phyloP scores from a whole-genome alignment of 2,888 invertebrate species.

The Diplolepis rosae region DNA sequence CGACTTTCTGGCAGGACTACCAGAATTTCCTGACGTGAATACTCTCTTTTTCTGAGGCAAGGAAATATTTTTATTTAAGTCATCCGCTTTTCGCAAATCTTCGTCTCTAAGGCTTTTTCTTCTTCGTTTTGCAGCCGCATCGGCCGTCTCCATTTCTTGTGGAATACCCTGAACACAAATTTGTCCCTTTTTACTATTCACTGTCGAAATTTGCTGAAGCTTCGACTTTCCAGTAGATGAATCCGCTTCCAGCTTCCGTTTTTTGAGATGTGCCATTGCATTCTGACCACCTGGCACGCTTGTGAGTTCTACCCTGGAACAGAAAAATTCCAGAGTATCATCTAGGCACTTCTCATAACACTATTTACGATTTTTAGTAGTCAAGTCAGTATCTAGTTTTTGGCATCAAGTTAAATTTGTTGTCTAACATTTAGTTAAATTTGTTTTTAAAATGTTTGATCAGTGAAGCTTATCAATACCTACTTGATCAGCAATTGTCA shows the following conservation, averaged over 20 bases:
- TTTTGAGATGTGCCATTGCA: conserved; percentile 81
- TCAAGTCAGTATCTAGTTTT: not conserved
- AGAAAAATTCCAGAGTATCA: conserved; percentile 72
- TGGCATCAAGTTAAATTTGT: not conserved
- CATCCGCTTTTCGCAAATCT: conserved; percentile 64
- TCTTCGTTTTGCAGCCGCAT: conserved; percentile 74
- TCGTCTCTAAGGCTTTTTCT: conserved; percentile 74
- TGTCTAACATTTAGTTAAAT: not conserved
- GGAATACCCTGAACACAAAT: conserved; percentile 71
- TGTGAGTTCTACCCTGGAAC: conserved; percentile 74
- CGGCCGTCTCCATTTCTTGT: conserved; percentile 75
- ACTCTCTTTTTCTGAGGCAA: conserved; percentile 79
- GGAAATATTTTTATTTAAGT: conserved; percentile 71
- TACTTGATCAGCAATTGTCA: conserved; percentile 21
- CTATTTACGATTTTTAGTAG: not conserved
- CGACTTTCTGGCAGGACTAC: conserved; percentile 73
- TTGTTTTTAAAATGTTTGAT: not conserved
- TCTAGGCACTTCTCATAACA: not conserved
- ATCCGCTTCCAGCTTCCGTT: conserved; percentile 81
- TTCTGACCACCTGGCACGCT: conserved; percentile 77
- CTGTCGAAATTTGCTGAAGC: conserved; percentile 58
- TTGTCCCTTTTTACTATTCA: conserved; percentile 65
- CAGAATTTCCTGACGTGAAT: conserved; percentile 72
- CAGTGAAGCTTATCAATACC: not conserved
- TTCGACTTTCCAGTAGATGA: conserved; percentile 65